Evolutionary conservation across 2,888 invertebrate genomes (phyloP).

Genomic region (Parnassius smintheus): DNA sequence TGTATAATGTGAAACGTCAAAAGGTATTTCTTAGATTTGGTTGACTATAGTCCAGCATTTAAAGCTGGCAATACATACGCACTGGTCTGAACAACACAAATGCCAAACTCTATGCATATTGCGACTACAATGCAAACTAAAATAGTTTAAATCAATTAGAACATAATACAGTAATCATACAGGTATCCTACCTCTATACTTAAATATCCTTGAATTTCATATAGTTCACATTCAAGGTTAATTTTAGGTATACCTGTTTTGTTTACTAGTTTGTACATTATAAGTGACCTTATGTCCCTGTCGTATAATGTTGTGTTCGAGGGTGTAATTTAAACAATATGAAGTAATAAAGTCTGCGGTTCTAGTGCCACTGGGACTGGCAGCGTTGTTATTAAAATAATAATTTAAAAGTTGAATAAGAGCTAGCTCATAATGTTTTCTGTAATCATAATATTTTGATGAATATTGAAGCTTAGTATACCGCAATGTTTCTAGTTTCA

Average conservation of each 20-base stretch:
- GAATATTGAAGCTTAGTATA: background rate
- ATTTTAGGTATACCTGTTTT: background rate
- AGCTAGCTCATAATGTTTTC: background rate
- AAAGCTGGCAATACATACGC: too few species aligned
- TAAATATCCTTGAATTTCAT: too few species aligned
- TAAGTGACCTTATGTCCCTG: background rate
- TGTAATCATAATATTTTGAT: background rate
- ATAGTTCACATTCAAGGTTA: too few species aligned
- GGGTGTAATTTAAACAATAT: slow-evolving; percentile 10
- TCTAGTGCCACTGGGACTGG: slow-evolving; percentile 3
- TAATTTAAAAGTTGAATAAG: background rate
- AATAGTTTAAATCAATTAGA: too few species aligned
- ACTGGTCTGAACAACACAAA: too few species aligned
- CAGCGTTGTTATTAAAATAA: slow-evolving; percentile 1
- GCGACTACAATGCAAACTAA: too few species aligned
- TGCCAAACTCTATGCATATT: too few species aligned
- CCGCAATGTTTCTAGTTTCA: background rate
- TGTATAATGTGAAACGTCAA: too few species aligned
- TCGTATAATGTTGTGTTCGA: slow-evolving; percentile 7
- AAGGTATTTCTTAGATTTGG: too few species aligned
- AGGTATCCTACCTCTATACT: too few species aligned
- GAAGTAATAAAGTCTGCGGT: slow-evolving; percentile 13
- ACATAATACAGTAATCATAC: too few species aligned
- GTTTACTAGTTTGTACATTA: background rate
- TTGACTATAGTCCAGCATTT: too few species aligned